A percentile compares a stretch with the other conserved stretches of the same genome.
Evolutionary conservation across 2,113 vertebrate species (phyloP).

Genomic region (Taxidea taxus): DNA sequence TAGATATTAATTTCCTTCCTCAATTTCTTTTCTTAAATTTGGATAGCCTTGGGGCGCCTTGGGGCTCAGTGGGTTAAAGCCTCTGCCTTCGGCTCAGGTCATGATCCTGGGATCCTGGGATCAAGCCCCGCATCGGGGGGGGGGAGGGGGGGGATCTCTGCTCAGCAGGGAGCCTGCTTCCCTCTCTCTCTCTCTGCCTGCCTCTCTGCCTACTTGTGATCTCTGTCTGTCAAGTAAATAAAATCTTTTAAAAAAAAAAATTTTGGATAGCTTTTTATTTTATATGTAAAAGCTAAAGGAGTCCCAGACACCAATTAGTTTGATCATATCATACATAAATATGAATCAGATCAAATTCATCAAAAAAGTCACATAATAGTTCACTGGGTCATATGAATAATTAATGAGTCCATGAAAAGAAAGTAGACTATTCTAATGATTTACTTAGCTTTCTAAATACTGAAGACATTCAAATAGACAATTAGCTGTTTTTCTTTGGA

Average conservation of each 20-base stretch:
- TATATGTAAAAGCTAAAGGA: constrained; percentile 23
- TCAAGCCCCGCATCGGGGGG: too few species aligned
- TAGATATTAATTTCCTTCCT: neutral
- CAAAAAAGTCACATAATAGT: neutral
- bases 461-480: neutral
- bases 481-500: neutral
- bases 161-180: too few species aligned
- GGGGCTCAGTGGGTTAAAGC: too few species aligned
- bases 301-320: neutral
- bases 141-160: too few species aligned
- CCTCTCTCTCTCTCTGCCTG: too few species aligned
- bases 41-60: neutral
- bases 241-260: too few species aligned
- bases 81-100: too few species aligned
- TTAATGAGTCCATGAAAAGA: neutral
- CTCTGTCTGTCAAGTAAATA: too few species aligned
- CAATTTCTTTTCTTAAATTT: neutral
- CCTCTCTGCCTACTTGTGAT: too few species aligned
- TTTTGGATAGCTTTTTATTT: neutral
- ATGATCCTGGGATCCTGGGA: too few species aligned
- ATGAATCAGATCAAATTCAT: neutral
- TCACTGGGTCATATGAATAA: neutral
- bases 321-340: neutral
- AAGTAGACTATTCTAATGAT: neutral
- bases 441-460: constrained; percentile 18